Evolutionary conservation across 1,140 invertebrate genomes (phyloP), one percentile per base, ranked within the genome.

Genomic region (Melitaea cinxia): DNA sequence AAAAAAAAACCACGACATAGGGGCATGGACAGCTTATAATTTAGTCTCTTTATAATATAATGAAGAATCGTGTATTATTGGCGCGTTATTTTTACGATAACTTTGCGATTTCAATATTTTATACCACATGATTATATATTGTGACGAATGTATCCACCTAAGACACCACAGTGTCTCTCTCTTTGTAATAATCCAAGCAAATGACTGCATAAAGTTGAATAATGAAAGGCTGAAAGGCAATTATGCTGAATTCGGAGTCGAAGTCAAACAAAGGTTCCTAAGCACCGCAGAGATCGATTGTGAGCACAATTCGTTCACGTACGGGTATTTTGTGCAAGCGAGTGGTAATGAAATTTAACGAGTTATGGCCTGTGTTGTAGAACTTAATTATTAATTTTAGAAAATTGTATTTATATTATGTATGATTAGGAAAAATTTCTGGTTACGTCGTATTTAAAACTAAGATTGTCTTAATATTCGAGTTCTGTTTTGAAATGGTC

Each of bases 211-310:
- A 88, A 88, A 89, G 88, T 85, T 87, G 84, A 87, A 89, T 89
- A 91, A 89, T 91, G 86, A 89, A 89, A 88, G 83, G 71, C 83
- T 89, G 83, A 88, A 91, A 91, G 88, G 85, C 86, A 91, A 91
- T 91, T 91, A 91, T 80, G 83, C 84, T 85, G 86, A 89, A 89
- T 91, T 89, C 83, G 79, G 83, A 90, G 83, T 83, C 80, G 80
- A 88, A 89, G 76, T 89, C 86, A 91, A 91, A 89, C 86, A 91
- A 91, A 86, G 78, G 80, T 78, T 78, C 78, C 71, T 78, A 71
- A 78, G 78, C 83, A 72, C 78, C 78, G 62, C 76, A 71, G 77
- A 84, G 83, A 89, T 91, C 86, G 86, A 89, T 88, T 82, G 83
- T 83, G 76, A 85, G 78, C 83, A 79, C 77, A 82, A 85, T 87